Evolutionary conservation across 2,797 vertebrate genomes (phyloP).

Genomic region (Potorous gilbertii): DNA sequence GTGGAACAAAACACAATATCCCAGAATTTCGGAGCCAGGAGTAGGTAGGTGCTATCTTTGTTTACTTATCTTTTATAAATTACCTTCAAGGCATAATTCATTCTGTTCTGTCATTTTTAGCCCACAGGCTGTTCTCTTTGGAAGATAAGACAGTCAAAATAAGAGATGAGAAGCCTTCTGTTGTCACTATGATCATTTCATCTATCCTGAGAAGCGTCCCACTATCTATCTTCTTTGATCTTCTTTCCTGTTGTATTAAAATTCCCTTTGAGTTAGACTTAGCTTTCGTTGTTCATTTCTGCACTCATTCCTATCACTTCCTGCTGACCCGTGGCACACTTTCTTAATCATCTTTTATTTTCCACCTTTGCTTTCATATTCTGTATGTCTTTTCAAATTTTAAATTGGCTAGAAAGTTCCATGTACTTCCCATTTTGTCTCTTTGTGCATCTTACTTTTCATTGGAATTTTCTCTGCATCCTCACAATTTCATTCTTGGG

Average conservation of each 20-base stretch:
- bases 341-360: background rate
- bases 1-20: no score
- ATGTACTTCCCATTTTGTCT: background rate
- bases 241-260: background rate
- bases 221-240: background rate
- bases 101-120: background rate
- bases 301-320: no score
- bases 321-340: background rate
- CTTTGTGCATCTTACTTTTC: background rate
- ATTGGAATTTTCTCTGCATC: background rate
- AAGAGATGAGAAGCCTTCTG: background rate
- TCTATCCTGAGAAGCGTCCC: background rate
- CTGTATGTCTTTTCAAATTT: background rate
- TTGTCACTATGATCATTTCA: background rate
- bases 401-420: background rate
- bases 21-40: background rate
- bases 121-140: background rate
- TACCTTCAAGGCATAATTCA: background rate
- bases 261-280: background rate
- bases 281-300: background rate
- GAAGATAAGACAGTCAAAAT: background rate
- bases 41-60: background rate
- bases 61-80: background rate
- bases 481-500: background rate
- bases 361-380: background rate